phyloP scores from a whole-genome alignment of 2,113 vertebrate genomes.

The Okapia johnstoni region DNA sequence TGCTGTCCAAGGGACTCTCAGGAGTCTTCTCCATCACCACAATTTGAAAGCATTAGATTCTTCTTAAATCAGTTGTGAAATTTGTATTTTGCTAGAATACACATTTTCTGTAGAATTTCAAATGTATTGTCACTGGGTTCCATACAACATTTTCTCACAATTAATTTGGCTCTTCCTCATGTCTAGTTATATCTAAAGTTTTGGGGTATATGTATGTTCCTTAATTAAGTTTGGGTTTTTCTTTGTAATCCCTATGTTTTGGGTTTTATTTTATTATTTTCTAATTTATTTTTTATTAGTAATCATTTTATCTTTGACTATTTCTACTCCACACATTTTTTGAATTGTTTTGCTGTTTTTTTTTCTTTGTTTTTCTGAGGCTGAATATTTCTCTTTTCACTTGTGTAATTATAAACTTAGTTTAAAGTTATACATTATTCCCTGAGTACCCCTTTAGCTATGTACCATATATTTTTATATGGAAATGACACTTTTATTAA shows the following conservation, averaged over 20 bases:
- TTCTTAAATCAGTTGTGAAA: not conserved
- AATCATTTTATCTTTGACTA: not conserved
- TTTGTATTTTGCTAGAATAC: not conserved
- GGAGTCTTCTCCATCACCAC: not conserved
- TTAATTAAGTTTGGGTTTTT: not conserved
- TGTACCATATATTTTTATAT: not conserved
- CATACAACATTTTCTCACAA: not conserved
- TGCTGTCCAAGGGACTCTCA: not conserved
- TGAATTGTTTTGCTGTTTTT: not conserved
- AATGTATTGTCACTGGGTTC: not conserved
- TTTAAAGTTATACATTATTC: not conserved
- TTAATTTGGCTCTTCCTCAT: not conserved
- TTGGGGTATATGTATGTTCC: not conserved
- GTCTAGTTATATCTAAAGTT: not conserved
- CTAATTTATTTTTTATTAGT: not conserved
- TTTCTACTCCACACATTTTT: not conserved
- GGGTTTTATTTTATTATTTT: not conserved
- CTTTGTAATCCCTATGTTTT: not conserved
- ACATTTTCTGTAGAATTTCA: not conserved
- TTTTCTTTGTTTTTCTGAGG: not conserved
- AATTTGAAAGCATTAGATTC: not conserved
- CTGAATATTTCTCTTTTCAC: not conserved
- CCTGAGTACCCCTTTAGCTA: not conserved
- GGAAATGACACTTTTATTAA: not conserved
- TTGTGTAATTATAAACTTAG: not conserved